Evolutionary conservation across 2,888 invertebrate species (phyloP), one percentile per base, ranked within the genome.

Genomic region (Cataglyphis cursor): DNA sequence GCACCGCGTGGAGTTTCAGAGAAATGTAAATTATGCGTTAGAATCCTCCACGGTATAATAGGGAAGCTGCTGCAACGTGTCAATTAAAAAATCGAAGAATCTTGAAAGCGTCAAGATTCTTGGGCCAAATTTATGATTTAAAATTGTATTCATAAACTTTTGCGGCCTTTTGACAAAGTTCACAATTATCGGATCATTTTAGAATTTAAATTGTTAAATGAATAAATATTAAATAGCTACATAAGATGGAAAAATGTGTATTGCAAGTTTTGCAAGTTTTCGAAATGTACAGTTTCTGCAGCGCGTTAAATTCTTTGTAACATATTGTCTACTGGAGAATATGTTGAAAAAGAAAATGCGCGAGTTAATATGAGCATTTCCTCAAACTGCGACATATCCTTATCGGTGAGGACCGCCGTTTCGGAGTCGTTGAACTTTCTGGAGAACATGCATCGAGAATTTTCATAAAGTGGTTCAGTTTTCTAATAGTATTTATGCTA

Each of bases 401-500:
- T 44, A 75, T 74, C 75, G 38, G 66, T 51, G 66, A 66, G 66
- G 51, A 12, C 24, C 24, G 51, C n/a, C 51, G 28, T 75, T 75
- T 24, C 18, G 24, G 21, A 74, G 9, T n/a, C 15, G 64, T 35
- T 38, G 35, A 76, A 65, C 24, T 70, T 78, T 78, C 38, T 28
- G 28, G 35, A 10, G 41, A 41, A 18, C 18, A 70, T 41, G 51
- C 38, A 44, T 48, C 59, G 12, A 31, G 28, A 72, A 72, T 72
- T 51, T 51, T 59, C 59, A 64, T 44, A 41, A 80, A 72, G 18
- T 44, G 59, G 15, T 59, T 59, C 78, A 80, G 48, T 80, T 80
- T 80, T 80, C 73, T 80, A 80, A 44, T 21, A 12, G 44, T 70
- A 81, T 81, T 87, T 85, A 78, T 83, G 66, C 21, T 41, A 21